phyloP scores from a whole-genome alignment of 2,113 vertebrate genomes.

The Helogale parvula region DNA sequence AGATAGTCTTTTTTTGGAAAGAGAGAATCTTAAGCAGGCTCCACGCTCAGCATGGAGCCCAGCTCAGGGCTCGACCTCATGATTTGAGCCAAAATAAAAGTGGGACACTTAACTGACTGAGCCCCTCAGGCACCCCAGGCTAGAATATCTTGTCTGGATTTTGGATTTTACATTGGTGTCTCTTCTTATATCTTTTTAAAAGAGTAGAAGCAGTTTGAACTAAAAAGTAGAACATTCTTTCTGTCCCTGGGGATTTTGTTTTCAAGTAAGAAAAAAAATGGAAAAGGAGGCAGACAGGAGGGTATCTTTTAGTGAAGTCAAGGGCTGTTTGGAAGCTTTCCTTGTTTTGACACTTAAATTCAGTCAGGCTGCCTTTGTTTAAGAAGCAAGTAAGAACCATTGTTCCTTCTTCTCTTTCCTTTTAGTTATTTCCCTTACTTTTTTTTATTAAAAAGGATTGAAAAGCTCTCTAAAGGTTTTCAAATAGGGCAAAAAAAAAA shows the following conservation, averaged over 20 bases:
- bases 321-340: background rate
- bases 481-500: background rate
- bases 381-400: background rate
- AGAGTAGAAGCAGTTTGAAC: background rate
- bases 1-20: too few species aligned
- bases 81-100: too few species aligned
- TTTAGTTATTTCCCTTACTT: background rate
- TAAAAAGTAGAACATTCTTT: constrained; percentile 9
- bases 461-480: background rate
- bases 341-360: constrained; percentile 22
- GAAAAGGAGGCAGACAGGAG: background rate
- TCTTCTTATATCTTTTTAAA: background rate
- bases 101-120: too few species aligned
- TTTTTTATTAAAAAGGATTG: background rate
- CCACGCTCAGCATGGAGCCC: too few species aligned
- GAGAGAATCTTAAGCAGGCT: too few species aligned
- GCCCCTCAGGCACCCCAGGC: background rate
- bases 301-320: background rate
- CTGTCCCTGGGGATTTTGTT: background rate
- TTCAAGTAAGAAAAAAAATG: background rate
- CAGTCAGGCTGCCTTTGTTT: background rate
- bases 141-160: background rate
- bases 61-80: too few species aligned
- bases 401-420: background rate
- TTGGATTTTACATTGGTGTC: background rate